These are phyloP conservation scores for Phallusia fumigata DNA, from an alignment of 23 tunicate genomes.

Conservation along the genomic window DNA sequence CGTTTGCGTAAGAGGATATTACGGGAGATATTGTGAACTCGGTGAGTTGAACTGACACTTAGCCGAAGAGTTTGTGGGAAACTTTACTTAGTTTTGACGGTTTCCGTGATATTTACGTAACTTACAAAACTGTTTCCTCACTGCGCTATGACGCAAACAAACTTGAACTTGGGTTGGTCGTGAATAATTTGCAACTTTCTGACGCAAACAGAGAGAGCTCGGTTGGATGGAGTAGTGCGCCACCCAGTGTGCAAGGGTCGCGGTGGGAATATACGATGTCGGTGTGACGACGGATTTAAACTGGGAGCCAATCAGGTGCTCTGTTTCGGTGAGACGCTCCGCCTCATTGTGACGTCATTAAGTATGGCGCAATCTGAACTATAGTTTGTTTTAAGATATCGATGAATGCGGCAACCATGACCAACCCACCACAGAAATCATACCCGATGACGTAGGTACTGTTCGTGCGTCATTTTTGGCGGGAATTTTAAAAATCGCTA, in stretches of 20 bases:
- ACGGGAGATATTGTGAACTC: conserved; percentile 45
- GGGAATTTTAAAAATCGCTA: no score
- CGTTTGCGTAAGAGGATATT: conserved; percentile 28
- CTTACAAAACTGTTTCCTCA: no score
- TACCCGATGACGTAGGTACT: conserved; percentile 44
- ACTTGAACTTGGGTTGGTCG: no score
- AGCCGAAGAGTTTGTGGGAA: no score
- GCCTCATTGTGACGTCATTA: no score
- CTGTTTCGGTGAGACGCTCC: conserved; percentile 34
- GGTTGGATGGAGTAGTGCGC: conserved; percentile 12
- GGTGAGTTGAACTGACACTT: no score
- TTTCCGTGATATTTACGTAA: no score
- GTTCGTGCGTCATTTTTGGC: background rate
- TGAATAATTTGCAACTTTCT: no score
- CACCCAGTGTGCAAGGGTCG: conserved; percentile 17
- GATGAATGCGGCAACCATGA: conserved; percentile 30
- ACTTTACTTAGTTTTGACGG: no score
- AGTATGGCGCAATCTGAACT: no score
- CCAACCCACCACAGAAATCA: conserved; percentile 31
- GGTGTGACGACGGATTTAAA: conserved; percentile 29
- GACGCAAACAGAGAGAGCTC: background rate
- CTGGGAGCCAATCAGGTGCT: conserved; percentile 24
- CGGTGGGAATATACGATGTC: background rate
- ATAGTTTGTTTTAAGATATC: conserved; percentile 16
- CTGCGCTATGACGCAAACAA: no score